Evolutionary conservation across 2,113 vertebrate genomes (phyloP), one percentile per base, ranked within the genome.

Genomic region (Diadophis punctatus): DNA sequence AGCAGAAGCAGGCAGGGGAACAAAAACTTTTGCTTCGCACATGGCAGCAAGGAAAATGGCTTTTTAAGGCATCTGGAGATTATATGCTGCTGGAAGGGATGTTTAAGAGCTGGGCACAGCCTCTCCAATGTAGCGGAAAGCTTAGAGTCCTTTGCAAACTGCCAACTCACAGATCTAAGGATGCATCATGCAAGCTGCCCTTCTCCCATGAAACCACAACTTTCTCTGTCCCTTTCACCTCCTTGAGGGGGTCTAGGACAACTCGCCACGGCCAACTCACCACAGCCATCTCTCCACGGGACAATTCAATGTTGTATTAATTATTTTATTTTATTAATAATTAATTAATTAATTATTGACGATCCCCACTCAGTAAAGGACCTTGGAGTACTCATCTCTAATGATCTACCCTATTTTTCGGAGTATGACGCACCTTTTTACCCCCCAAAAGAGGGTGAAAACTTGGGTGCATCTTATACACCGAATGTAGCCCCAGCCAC

Each of bases 21-120:
- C 90, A 46, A 86, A 9, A 0, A 39, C 8, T n/a, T 7, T 7
- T 8, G 0, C 3, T 90, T 93, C 87, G 1, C 0, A 89, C 0
- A 0, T 0, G 0, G 89, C 25, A 23, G 84, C 18, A 10, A 4
- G 48, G 52, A 43, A 51, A 56, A 52, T 86, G 85, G 49, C 27
- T 25, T n/a, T 30, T 53, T 3, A 9, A 89, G 52, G 30, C 25
- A 52, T 20, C 10, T 20, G 25, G 27, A 46, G 25, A 14, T 52
- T 49, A 22, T 6, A 9, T 20, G 85, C 22, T 6, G 87, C 39
- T 46, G 48, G 20, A 39, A 10, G 27, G 49, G 48, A 8, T 74
- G 25, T 86, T 60, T 48, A 27, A 46, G 43, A 86, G 46, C 85
- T 7, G 39, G 85, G 25, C 85, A 86, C 46, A 86, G 43, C 11